phyloP scores from a whole-genome alignment of 2,113 vertebrate species.

The Heptranchias perlo region DNA sequence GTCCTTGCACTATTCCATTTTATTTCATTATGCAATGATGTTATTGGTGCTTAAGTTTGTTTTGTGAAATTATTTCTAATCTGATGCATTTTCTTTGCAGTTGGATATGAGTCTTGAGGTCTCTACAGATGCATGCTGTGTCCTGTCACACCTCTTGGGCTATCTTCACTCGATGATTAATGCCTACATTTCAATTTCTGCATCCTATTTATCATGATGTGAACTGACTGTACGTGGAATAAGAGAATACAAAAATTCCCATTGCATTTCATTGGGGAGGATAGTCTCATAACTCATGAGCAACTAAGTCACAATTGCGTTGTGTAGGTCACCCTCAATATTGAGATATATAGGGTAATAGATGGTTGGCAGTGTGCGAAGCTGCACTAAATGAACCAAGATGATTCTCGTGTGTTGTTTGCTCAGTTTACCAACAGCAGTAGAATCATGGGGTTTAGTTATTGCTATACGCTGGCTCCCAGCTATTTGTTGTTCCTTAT shows the following conservation, averaged over 20 bases:
- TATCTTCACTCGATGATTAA: not conserved
- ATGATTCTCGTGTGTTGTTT: not conserved
- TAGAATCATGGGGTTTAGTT: not conserved
- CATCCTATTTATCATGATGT: conserved; percentile 8
- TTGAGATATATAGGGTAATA: not conserved
- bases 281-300: not conserved
- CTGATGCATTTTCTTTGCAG: not conserved
- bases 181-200: conserved; percentile 6
- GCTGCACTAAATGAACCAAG: not conserved
- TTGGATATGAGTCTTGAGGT: not conserved
- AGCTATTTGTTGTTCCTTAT: not conserved
- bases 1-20: not conserved
- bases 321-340: not conserved
- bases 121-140: not conserved
- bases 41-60: not conserved
- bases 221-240: not conserved
- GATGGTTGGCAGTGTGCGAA: not conserved
- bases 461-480: not conserved
- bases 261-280: not conserved
- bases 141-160: not conserved
- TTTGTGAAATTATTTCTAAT: not conserved
- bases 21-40: not conserved
- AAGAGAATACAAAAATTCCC: conserved; percentile 15
- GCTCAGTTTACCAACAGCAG: not conserved
- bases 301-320: not conserved